A percentile compares a stretch with the other conserved stretches of the same genome.
Conservation (phyloP, 2,888 invertebrate species). For the Drosophila antonietae region DNA sequence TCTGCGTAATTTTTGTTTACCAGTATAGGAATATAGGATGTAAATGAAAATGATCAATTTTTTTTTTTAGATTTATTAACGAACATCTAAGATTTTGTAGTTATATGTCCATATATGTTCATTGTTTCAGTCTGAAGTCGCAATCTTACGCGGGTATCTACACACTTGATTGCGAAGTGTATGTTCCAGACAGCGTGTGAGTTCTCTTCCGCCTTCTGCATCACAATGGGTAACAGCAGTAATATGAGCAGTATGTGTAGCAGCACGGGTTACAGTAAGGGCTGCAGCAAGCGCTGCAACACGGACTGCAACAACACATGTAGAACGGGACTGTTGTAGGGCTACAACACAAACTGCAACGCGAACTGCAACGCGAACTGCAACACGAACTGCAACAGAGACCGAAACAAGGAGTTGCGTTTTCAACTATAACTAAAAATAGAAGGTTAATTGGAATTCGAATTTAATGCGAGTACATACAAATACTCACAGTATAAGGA, state of each 20-base stretch:
- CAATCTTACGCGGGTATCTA: neutral
- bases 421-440: neutral
- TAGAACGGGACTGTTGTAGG: neutral
- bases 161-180: neutral
- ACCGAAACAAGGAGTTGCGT: neutral
- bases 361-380: neutral
- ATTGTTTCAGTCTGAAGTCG: neutral
- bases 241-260: neutral
- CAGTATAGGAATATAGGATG: too few species aligned
- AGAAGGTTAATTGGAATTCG: neutral
- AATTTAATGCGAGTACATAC: neutral
- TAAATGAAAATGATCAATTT: too few species aligned
- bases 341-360: slow-evolving; percentile 3
- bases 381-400: neutral
- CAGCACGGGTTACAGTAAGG: neutral
- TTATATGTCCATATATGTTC: slow-evolving; percentile 7
- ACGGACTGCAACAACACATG: neutral
- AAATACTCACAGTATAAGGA: neutral
- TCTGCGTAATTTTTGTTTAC: neutral
- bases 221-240: neutral
- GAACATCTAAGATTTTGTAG: neutral
- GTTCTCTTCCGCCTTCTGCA: neutral
- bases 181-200: neutral
- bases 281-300: slow-evolving; percentile 5
- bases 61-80: neutral